Base-by-base conservation (phyloP, 2,888 invertebrate genomes). In the Drosophila kambysellisi region DNA sequence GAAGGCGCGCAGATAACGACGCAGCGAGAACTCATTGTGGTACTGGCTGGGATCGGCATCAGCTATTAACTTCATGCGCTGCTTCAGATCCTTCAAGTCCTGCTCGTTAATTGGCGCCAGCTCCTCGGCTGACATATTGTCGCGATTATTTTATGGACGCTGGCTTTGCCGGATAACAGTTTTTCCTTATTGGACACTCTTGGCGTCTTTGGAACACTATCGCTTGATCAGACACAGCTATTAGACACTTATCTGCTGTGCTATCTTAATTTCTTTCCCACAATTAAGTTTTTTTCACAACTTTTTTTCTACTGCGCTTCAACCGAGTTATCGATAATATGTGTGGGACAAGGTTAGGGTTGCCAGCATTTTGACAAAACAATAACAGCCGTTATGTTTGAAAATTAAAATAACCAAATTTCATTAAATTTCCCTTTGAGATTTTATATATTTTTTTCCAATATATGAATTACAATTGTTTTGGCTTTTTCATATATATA, bases 31-130 rank as follows among this genome's bases (percentile, higher is more conserved):
- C 64, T 96, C 96, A 91, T 96, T 96, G 84, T 96, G 96, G 89
- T 95, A 96, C 90, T 96, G 96, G 29, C 94, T 94, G 33, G 96
- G 96, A 93, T 96, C 96, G 33, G 96, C 96, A 70, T 95, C 95
- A 12, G 94, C 94, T 81, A 96, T 96, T 75, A 96, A 91, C 92
- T 95, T 95, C 96, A 96, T 96, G 54, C 96, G 94, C 75, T 95
- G 94, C 92, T 96, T 96, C 37, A 96, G 90, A 72, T 95, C 95
- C 90, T 95, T 94, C 32, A 96, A 92, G 91, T 96, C 95, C 71
- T 94, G 94, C 83, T 95, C 95, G 82, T 95, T 95, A 41, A 96
- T 95, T 76, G 94, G 94, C 90, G 81, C 74, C 68, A 88, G 83
- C 58, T 92, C 91, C 75, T 92, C 91, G 70, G 91, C 89, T 53